Base-by-base conservation (phyloP, 2,797 vertebrate species). In the Myotis daubentonii region DNA sequence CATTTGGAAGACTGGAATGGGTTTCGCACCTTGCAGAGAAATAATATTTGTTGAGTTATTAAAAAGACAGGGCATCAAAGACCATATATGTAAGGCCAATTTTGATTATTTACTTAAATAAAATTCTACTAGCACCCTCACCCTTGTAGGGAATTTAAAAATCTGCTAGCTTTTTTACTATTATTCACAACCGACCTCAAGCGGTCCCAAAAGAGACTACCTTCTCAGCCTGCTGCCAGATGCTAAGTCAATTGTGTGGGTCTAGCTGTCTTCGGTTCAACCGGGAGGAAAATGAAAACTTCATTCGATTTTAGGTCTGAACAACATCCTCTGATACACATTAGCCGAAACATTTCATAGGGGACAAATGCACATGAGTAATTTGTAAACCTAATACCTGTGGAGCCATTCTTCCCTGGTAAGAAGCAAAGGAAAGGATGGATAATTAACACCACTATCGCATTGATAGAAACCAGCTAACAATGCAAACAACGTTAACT, bases 201-300 rank as follows among this genome's bases (percentile, higher is more conserved):
- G 22, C 85, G 33, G 5, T 2, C 55, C 4, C 0, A 15, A 36
- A 38, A 65, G 12, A 89, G 12, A n/a, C 19, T 60, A 36, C 72
- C 51, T 33, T 86, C 11, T 13, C 28, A n/a, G 70, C 30, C 12
- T 79, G 15, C 38, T 30, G 19, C 11, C 4, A 20, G 53, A 41
- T n/a, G 11, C 16, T 53, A 80, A 66, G 55, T 78, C 36, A 15
- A 38, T 16, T 28, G 28, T 70, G 41, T 55, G 57, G 49, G 11
- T 16, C 6, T 30, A 55, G 2, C 55, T 81, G 36, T 65, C 91
- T 87, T 87, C 62, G 65, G 71, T 41, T 87, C 87, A 94, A 8
- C 57, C 75, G 81, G 91, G 36, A 91, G 72, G 72, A 87, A 94
- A 85, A 93, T 88, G 49, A 92, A 93, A 96, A 93, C 44, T 60